Evolutionary conservation across 2,113 vertebrate genomes (phyloP), one percentile per base, ranked within the genome.

Genomic region (Triplophysa dalaica): DNA sequence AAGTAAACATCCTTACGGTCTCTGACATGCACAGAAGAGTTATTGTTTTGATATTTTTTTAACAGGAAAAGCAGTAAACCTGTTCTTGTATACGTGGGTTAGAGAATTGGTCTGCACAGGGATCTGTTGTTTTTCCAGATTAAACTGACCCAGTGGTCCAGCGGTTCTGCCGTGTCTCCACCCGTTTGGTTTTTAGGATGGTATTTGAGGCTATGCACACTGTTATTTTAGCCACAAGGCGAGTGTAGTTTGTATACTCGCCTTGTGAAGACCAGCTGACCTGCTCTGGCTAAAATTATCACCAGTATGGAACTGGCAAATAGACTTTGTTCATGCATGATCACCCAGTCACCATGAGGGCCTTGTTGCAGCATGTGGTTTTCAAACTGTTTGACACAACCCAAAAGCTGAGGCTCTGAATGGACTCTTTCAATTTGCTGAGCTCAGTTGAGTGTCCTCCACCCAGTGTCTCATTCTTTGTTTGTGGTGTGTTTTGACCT

Each of bases 241-340:
- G 11, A 70, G 16, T 17, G 69, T 68, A 12, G 69, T 73, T 74
- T 75, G 52, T 62, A 54, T 70, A 81, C 72, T 82, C 63, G 77
- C 22, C 62, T 75, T 86, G 52, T 64, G 81, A 83, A 19, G 17
- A 85, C 88, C 80, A 86, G 85, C 89, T 89, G 88, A 89, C 85
- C 80, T 75, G 54, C 11, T 62, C 50, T 52, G 22, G 84, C 85
- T 88, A 88, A 90, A 88, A 88, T 84, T 86, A 89, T 85, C 86
- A 43, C 63, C 78, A 84, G 61, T 86, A 85, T 58, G 16, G 62
- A 90, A 80, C 87, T 88, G 87, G 76, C 87, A 87, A 89, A 80
- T 63, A 84, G 70, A 75, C 73, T 70, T 85, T 81, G 84, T 85
- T 62, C 12, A 2, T 86, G 45, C 83, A 70, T 81, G 63, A 45